phyloP scores from a whole-genome alignment of 2,797 vertebrate genomes.

The Cynodonichthys magdalenae region DNA sequence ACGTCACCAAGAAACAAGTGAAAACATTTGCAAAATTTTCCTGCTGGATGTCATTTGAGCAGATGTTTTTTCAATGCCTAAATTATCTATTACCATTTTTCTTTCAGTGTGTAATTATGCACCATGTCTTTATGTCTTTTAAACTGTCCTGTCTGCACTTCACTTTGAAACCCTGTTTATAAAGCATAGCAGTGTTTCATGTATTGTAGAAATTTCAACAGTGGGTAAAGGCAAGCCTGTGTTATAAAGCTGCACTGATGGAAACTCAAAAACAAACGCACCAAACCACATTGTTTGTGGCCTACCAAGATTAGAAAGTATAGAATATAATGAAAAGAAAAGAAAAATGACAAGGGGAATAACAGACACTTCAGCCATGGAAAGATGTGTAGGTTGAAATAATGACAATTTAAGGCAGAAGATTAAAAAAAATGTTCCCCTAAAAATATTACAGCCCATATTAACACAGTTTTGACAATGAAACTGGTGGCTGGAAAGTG shows the following conservation, averaged over 20 bases:
- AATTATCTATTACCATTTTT: constrained; percentile 11
- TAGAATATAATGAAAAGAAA: constrained; percentile 2
- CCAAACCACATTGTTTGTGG: constrained; percentile 21
- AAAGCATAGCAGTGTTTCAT: constrained; percentile 3
- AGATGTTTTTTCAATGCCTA: constrained; percentile 14
- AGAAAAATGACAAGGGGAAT: constrained; percentile 12
- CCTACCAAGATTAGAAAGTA: constrained; percentile 21
- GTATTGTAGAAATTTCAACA: constrained; percentile 21
- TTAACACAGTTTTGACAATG: constrained; percentile 22
- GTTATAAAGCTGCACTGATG: constrained; percentile 23
- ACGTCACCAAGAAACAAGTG: constrained; percentile 37
- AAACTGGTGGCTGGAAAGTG: constrained; percentile 29
- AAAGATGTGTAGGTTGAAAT: constrained; percentile 3
- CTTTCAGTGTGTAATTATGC: constrained; percentile 14
- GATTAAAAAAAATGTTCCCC: constrained; percentile 8
- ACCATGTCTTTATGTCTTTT: neutral
- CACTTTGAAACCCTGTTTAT: neutral
- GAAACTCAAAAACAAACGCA: constrained; percentile 26
- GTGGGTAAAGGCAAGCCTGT: constrained; percentile 23
- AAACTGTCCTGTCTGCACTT: too few species aligned
- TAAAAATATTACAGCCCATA: constrained; percentile 23
- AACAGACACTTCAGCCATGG: constrained; percentile 11
- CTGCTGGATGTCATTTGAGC: constrained; percentile 36
- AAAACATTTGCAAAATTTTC: constrained; percentile 58
- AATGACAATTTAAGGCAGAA: constrained; percentile 7